A percentile compares a stretch with the other conserved stretches of the same genome.
Conservation (phyloP, 2,888 invertebrate genomes). For the Oxycera nigricornis region DNA sequence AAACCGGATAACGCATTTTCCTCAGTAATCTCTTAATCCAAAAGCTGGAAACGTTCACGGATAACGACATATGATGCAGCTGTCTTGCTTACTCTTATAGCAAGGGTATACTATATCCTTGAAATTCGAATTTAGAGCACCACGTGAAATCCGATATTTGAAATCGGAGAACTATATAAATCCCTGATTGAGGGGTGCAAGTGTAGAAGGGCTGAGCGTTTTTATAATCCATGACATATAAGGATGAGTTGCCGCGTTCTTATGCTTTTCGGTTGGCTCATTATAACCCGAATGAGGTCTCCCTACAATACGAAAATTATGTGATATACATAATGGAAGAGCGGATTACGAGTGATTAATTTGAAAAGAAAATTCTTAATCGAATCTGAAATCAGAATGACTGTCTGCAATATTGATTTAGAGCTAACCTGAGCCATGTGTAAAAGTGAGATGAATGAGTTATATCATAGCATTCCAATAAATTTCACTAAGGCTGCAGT, state of each 20-base stretch:
- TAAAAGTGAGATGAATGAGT: no score
- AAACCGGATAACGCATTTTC: constrained; percentile 51
- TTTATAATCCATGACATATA: constrained; percentile 21
- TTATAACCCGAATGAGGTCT: constrained; percentile 8
- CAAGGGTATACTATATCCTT: not conserved
- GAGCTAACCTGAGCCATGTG: no score
- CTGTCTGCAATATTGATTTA: no score
- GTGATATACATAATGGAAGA: constrained; percentile 3
- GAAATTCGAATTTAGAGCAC: not conserved
- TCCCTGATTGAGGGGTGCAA: constrained; percentile 4
- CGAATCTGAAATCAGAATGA: no score
- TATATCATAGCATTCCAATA: no score
- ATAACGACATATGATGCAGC: not conserved
- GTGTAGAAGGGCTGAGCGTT: constrained; percentile 11
- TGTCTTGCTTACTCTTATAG: not conserved
- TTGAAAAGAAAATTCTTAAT: no score
- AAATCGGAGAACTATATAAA: constrained; percentile 35
- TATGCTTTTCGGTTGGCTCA: not conserved
- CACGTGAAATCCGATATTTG: constrained; percentile 46
- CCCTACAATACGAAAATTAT: not conserved
- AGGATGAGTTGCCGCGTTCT: constrained; percentile 6
- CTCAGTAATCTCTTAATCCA: constrained; percentile 51
- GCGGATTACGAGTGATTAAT: constrained; percentile 6
- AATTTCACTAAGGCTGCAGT: no score
- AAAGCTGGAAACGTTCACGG: constrained; percentile 51